A percentile compares a stretch with the other conserved stretches of the same genome.
phyloP scores from a whole-genome alignment of 1,140 invertebrate species.

The Tetramorium parvispinum region DNA sequence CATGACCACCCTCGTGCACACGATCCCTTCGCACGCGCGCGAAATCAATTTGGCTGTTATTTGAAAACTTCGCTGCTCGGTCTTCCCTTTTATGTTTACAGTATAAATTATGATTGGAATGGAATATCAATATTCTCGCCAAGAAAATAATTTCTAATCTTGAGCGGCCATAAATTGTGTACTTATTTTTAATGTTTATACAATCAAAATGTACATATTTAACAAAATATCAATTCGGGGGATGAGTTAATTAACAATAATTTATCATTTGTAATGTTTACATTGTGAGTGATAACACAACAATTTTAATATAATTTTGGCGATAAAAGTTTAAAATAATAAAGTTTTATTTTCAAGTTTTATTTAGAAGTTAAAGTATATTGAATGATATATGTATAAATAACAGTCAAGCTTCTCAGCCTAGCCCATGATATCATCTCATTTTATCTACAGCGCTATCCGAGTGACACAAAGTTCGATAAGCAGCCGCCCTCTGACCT shows the following conservation, averaged over 20 bases:
- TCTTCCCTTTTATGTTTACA: conserved; percentile 28
- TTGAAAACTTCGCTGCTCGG: conserved; percentile 40
- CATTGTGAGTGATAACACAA: background rate
- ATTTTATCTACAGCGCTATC: background rate
- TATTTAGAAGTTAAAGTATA: background rate
- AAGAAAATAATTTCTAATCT: background rate
- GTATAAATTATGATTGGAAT: conserved; percentile 27
- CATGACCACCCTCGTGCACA: conserved; percentile 30
- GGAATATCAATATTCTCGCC: background rate
- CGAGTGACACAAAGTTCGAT: conserved; percentile 19
- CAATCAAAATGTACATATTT: background rate
- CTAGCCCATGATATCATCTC: background rate
- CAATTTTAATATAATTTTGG: background rate
- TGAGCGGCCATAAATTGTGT: background rate
- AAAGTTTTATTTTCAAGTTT: background rate
- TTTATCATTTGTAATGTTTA: background rate
- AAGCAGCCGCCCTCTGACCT: conserved; percentile 37
- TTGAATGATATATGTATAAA: background rate
- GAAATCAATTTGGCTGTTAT: conserved; percentile 56
- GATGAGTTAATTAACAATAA: background rate
- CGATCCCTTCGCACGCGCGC: conserved; percentile 51
- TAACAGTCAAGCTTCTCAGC: background rate
- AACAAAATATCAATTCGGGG: background rate
- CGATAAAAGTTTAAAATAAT: background rate
- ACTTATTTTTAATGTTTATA: background rate